phyloP scores from a whole-genome alignment of 1,140 invertebrate species.

The Diuraphis noxia region DNA sequence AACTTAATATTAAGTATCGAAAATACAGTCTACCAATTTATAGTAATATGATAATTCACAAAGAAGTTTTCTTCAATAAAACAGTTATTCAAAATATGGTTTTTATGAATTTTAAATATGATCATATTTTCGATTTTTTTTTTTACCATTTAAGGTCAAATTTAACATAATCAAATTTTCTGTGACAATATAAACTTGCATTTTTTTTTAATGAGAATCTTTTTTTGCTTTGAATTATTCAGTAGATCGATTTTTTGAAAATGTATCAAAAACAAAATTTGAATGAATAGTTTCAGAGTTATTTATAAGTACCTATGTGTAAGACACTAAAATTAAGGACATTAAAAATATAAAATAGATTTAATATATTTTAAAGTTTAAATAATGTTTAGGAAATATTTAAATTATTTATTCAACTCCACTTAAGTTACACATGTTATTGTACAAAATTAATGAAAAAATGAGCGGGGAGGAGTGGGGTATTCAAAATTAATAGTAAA shows the following conservation, averaged over 20 bases:
- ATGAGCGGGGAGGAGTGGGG: neutral
- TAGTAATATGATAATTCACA: too few relatives aligned
- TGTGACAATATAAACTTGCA: neutral
- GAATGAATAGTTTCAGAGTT: neutral
- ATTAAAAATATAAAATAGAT: neutral
- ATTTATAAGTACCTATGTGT: neutral
- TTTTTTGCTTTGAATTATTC: neutral
- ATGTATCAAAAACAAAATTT: neutral
- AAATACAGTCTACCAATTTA: too few relatives aligned
- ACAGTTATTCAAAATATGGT: too few relatives aligned
- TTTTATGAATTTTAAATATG: too few relatives aligned
- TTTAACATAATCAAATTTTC: too few relatives aligned
- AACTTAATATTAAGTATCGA: too few relatives aligned
- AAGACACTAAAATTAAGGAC: neutral
- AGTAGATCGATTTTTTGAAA: neutral
- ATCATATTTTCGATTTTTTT: too few relatives aligned
- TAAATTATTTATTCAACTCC: neutral
- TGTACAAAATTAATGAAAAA: neutral
- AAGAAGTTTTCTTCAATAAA: too few relatives aligned
- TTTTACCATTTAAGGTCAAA: too few relatives aligned
- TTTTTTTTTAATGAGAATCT: neutral
- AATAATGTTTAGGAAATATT: neutral
- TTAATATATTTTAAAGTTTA: too few relatives aligned
- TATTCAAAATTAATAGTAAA: neutral
- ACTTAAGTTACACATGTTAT: neutral